Percentiles rank a stretch among this genome's conserved stretches.
These are phyloP conservation scores for Tympanuchus pallidicinctus DNA, from an alignment of 2,113 vertebrate genomes.

Conservation along the genomic window DNA sequence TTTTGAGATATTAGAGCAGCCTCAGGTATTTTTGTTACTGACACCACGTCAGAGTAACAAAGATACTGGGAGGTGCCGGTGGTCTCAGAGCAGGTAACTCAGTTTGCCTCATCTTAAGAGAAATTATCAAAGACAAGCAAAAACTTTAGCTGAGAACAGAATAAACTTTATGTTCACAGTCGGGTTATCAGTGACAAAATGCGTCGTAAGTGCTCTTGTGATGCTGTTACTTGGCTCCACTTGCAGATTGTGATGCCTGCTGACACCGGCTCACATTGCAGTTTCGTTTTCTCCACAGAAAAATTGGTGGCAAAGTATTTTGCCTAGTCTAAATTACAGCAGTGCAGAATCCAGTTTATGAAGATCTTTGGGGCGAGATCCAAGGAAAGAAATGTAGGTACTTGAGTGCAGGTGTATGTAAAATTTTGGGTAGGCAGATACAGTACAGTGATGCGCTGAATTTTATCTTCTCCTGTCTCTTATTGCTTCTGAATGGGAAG, in stretches of 20 bases:
- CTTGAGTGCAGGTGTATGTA: accelerated
- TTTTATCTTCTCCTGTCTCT: background rate
- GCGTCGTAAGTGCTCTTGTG: background rate
- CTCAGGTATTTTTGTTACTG: constrained; percentile 55
- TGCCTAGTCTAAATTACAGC: background rate
- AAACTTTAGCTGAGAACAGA: background rate
- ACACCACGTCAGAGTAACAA: background rate
- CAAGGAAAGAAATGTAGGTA: background rate
- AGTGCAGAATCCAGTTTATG: background rate
- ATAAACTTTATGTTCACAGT: accelerated
- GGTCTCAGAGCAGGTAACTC: background rate
- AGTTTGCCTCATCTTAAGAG: background rate
- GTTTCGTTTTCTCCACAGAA: background rate
- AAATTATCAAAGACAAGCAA: background rate
- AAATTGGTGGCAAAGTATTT: background rate
- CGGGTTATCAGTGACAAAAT: background rate
- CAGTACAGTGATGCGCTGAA: background rate
- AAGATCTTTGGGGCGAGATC: background rate
- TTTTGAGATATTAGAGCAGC: constrained; percentile 31
- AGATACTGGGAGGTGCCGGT: accelerated
- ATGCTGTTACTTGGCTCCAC: background rate
- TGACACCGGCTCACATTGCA: background rate
- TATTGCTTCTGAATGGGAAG: accelerated
- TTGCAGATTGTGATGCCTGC: background rate
- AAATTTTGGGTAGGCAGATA: background rate